Evolutionary conservation across 2,113 vertebrate species (phyloP), one percentile per base, ranked within the genome.

Genomic region (Eudorcas thomsonii): DNA sequence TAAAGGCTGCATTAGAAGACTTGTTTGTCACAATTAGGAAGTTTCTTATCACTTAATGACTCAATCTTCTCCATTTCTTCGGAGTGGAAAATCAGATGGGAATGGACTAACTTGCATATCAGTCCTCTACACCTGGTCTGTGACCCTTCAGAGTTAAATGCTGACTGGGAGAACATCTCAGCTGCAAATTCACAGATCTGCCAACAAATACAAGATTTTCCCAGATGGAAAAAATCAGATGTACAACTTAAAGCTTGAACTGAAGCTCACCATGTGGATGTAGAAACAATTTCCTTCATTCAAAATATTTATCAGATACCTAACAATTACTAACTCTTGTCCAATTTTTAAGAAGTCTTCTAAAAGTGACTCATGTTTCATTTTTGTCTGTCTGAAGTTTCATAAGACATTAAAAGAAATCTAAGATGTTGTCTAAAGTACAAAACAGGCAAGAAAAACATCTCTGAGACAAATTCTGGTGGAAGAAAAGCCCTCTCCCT

Each of bases 51-150:
- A 4, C 54, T 59, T 74, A 57, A 80, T 97, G 88, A 97, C 96
- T 94, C 89, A 96, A 71, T 54, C 5, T 48, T 94, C 97, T 55
- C 93, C 82, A 55, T 88, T 97, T 96, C 88, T 92, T 71, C 2
- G 52, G 48, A 94, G 9, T 97, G 90, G 90, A 97, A 96, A 97
- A 80, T 88, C n/a, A 95, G 59, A 88, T 64, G 90, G 84, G 88
- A 96, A 96, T 36, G 28, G 71, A 59, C 74, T 84, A 57, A 90
- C 45, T 90, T 60, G 43, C 55, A 30, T 16, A 62, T 62, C 77
- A 83, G 84, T 11, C 33, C 52, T 84, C 78, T 59, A 62, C 45
- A 64, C 26, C 48, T 57, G 52, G 21, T 48, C 12, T 62, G 55
- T 90, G 91, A 93, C 36, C 39, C 71, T 94, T 80, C 64, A n/a